Evolutionary conservation across 2,797 vertebrate species (phyloP).

Genomic region (Podarcis lilfordi): DNA sequence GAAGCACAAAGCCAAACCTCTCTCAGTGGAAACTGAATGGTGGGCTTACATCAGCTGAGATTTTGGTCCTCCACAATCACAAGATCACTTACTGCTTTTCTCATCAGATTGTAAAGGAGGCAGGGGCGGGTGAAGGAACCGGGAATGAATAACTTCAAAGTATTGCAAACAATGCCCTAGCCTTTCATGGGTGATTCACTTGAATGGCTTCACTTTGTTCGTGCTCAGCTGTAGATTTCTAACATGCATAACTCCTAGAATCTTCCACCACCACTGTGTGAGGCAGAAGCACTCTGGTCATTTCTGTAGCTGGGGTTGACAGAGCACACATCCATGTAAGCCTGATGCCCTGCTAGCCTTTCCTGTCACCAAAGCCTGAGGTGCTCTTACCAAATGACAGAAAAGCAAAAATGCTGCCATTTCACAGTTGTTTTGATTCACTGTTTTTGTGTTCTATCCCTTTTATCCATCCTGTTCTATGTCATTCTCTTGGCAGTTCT

Average conservation of each 20-base stretch:
- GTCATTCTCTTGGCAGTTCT: constrained; percentile 62
- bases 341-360: constrained; percentile 45
- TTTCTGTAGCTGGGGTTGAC: background rate
- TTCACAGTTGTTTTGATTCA: constrained; percentile 66
- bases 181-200: constrained; percentile 33
- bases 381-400: constrained; percentile 45
- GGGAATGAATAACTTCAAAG: constrained; percentile 18
- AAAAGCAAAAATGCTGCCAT: constrained; percentile 60
- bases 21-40: constrained; percentile 11
- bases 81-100: background rate
- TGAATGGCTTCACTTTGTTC: constrained; percentile 41
- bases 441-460: constrained; percentile 65
- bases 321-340: constrained; percentile 18
- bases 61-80: background rate
- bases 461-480: constrained; percentile 62
- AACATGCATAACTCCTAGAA: constrained; percentile 26
- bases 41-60: background rate
- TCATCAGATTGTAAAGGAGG: constrained; percentile 4
- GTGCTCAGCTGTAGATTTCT: constrained; percentile 39
- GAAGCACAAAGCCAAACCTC: constrained; percentile 16
- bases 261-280: background rate
- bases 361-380: constrained; percentile 49
- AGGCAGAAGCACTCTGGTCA: constrained; percentile 24
- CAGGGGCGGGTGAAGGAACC: background rate
- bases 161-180: background rate